Evolutionary conservation across 2,888 invertebrate species (phyloP), one percentile per base, ranked within the genome.

Genomic region (Nomada flava): DNA sequence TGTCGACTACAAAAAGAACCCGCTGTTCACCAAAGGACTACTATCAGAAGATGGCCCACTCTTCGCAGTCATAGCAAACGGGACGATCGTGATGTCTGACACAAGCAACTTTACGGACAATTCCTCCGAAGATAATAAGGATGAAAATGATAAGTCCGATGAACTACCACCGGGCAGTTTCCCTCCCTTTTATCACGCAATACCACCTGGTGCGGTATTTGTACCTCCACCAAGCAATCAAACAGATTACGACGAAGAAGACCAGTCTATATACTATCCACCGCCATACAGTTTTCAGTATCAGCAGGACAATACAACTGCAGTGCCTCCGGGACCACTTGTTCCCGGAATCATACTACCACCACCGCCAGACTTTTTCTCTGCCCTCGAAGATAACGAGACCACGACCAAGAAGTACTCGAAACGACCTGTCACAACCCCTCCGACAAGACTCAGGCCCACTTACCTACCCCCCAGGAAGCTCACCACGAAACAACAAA

Each of bases 251-350:
- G 96, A 97, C 94, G 97, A 98, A 95, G 98, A 98, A 94, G 98
- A 98, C 95, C 98, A 98, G 91, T 97, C 98, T 88, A 96, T 98
- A 74, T 98, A 98, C 92, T 98, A 98, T 95, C 98, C 98, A 91
- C 98, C 98, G 91, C 97, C 98, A 18, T 98, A 98, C 95, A 98
- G 97, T 94, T 97, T 97, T 95, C 96, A 97, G 87, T 98, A 97
- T 94, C 96, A 95, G 92, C 96, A 95, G 92, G 97, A 97, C 92
- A 97, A 98, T 94, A 95, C 96, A 59, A 96, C 96, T 65, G 93
- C 94, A 15, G 97, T 98, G 52, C 96, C 97, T 60, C 97, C 98
- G 0, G 98, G 98, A 64, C 98, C 98, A 0, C 94, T 98, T 80
- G 98, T 98, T 10, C 98, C 98, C 3, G 98, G 98, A 69, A 98